These are phyloP conservation scores for Congeria kusceri DNA, from an alignment of 2,888 invertebrate genomes.

Conservation along the genomic window DNA sequence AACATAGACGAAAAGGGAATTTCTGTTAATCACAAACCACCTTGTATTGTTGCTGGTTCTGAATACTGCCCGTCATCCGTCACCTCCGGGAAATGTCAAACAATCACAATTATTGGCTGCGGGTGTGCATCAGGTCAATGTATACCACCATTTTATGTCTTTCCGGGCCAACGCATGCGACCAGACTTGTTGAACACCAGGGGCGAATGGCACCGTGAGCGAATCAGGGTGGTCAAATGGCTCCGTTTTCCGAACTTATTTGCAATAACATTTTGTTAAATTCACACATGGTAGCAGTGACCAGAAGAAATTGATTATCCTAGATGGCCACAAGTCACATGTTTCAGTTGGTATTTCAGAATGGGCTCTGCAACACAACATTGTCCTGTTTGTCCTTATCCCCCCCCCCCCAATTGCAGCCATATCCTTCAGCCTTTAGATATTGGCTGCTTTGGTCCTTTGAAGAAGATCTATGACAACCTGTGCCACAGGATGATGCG, in stretches of 20 bases:
- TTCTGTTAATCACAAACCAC: slow-evolving; percentile 19
- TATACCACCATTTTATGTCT: slow-evolving; percentile 29
- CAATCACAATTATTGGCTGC: slow-evolving; percentile 24
- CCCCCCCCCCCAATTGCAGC: slow-evolving; percentile 16
- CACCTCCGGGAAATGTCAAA: slow-evolving; percentile 2
- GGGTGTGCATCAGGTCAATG: slow-evolving; percentile 13
- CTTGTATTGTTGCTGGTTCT: slow-evolving; percentile 17
- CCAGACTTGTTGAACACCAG: slow-evolving; percentile 11
- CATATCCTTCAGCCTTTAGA: slow-evolving; percentile 3
- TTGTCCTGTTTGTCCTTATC: not conserved
- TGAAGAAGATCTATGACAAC: slow-evolving; percentile 25
- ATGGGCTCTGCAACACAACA: slow-evolving; percentile 21
- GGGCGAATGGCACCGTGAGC: too few species aligned
- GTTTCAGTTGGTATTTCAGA: slow-evolving; percentile 13
- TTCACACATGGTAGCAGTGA: slow-evolving; percentile 12
- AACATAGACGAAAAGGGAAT: slow-evolving; percentile 47
- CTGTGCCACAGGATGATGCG: slow-evolving; percentile 25
- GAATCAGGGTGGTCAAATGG: too few species aligned
- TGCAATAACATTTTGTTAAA: slow-evolving; percentile 26
- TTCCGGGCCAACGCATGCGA: slow-evolving; percentile 27
- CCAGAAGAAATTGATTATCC: slow-evolving; percentile 13
- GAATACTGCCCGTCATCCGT: not conserved
- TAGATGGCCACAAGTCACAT: slow-evolving; percentile 19
- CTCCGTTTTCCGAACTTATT: too few species aligned
- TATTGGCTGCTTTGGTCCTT: too few species aligned